Percentiles rank a stretch among this genome's conserved stretches.
Conservation (phyloP, 2,888 invertebrate genomes). For the Epicampocera succincta region DNA sequence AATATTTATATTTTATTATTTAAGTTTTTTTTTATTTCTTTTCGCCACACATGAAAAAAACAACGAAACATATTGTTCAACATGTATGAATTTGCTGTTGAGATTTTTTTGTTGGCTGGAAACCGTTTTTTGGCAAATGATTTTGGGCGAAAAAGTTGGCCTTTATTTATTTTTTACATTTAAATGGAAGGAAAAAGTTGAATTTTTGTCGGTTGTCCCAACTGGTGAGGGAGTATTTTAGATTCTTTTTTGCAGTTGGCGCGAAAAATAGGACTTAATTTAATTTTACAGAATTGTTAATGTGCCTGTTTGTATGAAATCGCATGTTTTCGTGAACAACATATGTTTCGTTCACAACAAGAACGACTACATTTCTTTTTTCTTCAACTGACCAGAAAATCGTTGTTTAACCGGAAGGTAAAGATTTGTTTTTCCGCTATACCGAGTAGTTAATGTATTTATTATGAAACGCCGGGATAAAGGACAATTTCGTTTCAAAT, state of each 20-base stretch:
- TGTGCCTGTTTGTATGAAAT: constrained; percentile 37
- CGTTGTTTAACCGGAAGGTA: constrained; percentile 77
- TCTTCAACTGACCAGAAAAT: constrained; percentile 71
- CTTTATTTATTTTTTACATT: constrained; percentile 25
- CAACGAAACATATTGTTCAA: constrained; percentile 39
- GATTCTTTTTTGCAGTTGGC: constrained; percentile 32
- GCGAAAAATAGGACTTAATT: constrained; percentile 59
- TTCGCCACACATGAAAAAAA: neutral
- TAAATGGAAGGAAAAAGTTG: constrained; percentile 32
- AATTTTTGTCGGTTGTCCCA: neutral
- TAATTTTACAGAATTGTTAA: constrained; percentile 48
- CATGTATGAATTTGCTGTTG: constrained; percentile 40
- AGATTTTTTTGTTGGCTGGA: constrained; percentile 4
- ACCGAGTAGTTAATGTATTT: constrained; percentile 62
- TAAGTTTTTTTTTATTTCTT: constrained; percentile 14
- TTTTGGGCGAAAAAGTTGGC: constrained; percentile 40
- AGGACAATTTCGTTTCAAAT: constrained; percentile 4
- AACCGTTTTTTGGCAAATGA: constrained; percentile 56
- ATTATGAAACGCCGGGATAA: constrained; percentile 32
- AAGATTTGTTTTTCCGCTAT: constrained; percentile 80
- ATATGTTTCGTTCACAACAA: constrained; percentile 66
- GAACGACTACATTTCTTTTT: constrained; percentile 18
- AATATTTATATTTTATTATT: constrained; percentile 61
- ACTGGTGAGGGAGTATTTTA: constrained; percentile 28
- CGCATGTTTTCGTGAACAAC: constrained; percentile 48